These are phyloP conservation scores for Dicaeum eximium DNA, from an alignment of 2,113 vertebrate genomes.

Conservation along the genomic window DNA sequence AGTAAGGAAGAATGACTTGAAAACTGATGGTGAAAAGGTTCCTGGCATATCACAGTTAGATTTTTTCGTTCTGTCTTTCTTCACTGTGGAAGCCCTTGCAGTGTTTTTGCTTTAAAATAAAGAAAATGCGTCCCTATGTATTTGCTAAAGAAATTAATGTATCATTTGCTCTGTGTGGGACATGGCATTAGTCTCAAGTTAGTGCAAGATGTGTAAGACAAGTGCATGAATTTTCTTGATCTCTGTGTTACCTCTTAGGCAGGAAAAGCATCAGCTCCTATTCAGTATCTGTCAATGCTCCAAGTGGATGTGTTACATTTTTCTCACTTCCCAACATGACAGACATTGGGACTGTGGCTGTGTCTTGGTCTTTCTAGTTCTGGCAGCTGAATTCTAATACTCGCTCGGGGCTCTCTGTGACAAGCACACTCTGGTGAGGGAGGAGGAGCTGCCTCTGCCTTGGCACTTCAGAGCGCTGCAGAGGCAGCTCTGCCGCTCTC, in stretches of 20 bases:
- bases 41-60: not conserved
- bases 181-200: not conserved
- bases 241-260: slow-evolving; percentile 5
- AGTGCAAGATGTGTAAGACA: not conserved
- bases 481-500: not conserved
- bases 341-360: slow-evolving; percentile 46
- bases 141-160: not conserved
- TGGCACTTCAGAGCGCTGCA: not conserved
- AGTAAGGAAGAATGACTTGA: not conserved
- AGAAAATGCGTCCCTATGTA: not conserved
- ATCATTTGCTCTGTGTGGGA: not conserved
- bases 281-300: slow-evolving; percentile 44
- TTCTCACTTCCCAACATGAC: slow-evolving; percentile 56
- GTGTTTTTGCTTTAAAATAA: not conserved
- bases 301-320: slow-evolving; percentile 58
- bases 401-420: slow-evolving; percentile 23
- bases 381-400: slow-evolving; percentile 51
- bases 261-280: slow-evolving; percentile 20
- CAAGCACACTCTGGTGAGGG: not conserved
- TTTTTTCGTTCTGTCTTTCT: not conserved
- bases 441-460: not conserved
- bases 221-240: not conserved
- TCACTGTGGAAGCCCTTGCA: not conserved
- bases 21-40: not conserved
- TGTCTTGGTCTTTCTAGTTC: slow-evolving; percentile 53